A percentile compares a stretch with the other conserved stretches of the same genome.
phyloP scores from a whole-genome alignment of 1,140 invertebrate species.

The Teleogryllus occipitalis region DNA sequence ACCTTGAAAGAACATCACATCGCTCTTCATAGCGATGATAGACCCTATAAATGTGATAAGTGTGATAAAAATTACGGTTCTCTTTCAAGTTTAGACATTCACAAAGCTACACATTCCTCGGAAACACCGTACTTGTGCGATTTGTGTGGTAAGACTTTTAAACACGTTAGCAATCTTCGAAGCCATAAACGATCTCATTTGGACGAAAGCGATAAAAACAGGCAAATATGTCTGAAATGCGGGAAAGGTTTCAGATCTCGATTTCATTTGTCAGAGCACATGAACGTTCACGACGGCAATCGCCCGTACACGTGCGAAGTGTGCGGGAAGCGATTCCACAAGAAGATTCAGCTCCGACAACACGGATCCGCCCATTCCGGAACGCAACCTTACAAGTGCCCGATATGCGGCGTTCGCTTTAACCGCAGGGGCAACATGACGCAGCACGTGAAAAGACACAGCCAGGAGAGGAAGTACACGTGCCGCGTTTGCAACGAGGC shows the following conservation, averaged over 20 bases:
- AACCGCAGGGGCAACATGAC: conserved; percentile 38
- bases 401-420: conserved; percentile 46
- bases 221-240: conserved; percentile 14
- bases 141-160: conserved; percentile 45
- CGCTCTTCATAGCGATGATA: conserved; percentile 28
- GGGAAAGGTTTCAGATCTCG: conserved; percentile 26
- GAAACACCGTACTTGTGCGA: conserved; percentile 39
- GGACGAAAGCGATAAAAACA: conserved; percentile 31
- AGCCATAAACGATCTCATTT: conserved; percentile 37
- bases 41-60: conserved; percentile 31
- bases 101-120: conserved; percentile 29
- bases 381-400: conserved; percentile 43
- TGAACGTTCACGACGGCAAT: conserved; percentile 35
- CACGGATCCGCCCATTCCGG: conserved; percentile 41
- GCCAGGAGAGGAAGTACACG: conserved; percentile 15
- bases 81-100: conserved; percentile 34
- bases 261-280: conserved; percentile 37
- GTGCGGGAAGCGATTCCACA: conserved; percentile 40
- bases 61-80: conserved; percentile 34
- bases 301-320: conserved; percentile 38
- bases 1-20: conserved; percentile 32
- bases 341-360: conserved; percentile 35
- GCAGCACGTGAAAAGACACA: conserved; percentile 34
- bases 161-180: conserved; percentile 38
- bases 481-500: conserved; percentile 17